phyloP scores from a whole-genome alignment of 1,140 invertebrate genomes.

The Drosophila hydei region DNA sequence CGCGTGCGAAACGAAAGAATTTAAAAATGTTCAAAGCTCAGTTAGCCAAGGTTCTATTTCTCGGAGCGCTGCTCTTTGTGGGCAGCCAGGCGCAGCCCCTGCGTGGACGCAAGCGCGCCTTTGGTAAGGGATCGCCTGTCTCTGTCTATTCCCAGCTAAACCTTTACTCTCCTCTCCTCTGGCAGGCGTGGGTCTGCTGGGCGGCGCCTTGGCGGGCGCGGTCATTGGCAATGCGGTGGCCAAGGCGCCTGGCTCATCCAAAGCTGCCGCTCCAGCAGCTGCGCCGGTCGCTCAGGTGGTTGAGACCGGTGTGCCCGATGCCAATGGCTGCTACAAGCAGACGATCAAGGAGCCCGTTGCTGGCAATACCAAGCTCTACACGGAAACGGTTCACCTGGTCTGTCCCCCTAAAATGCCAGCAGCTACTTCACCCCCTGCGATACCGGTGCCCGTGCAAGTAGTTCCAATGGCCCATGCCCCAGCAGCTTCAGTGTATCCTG shows the following conservation, averaged over 20 bases:
- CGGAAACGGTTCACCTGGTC: constrained; percentile 56
- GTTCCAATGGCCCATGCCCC: not conserved
- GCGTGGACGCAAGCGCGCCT: constrained; percentile 48
- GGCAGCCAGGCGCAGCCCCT: constrained; percentile 46
- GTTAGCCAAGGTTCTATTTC: constrained; percentile 31
- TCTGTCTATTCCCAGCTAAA: not conserved
- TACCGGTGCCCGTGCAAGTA: not conserved
- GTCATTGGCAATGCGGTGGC: constrained; percentile 38
- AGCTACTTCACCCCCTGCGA: not conserved
- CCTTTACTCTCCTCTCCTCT: not conserved
- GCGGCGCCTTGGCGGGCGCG: constrained; percentile 56
- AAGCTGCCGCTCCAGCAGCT: constrained; percentile 24
- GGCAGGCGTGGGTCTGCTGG: constrained; percentile 53
- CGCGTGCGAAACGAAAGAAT: constrained; percentile 11
- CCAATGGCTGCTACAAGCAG: constrained; percentile 65
- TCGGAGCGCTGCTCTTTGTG: constrained; percentile 31
- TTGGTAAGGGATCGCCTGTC: constrained; percentile 42
- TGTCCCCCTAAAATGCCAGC: constrained; percentile 48
- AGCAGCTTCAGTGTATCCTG: not conserved
- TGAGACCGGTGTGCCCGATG: constrained; percentile 48
- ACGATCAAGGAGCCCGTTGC: constrained; percentile 53
- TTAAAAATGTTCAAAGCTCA: constrained; percentile 44
- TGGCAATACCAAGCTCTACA: constrained; percentile 47
- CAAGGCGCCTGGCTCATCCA: constrained; percentile 23
- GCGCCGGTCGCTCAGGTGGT: constrained; percentile 48